phyloP scores from a whole-genome alignment of 35 echinoderm and acorn worm genomes.

The Ophioderma brevispina region DNA sequence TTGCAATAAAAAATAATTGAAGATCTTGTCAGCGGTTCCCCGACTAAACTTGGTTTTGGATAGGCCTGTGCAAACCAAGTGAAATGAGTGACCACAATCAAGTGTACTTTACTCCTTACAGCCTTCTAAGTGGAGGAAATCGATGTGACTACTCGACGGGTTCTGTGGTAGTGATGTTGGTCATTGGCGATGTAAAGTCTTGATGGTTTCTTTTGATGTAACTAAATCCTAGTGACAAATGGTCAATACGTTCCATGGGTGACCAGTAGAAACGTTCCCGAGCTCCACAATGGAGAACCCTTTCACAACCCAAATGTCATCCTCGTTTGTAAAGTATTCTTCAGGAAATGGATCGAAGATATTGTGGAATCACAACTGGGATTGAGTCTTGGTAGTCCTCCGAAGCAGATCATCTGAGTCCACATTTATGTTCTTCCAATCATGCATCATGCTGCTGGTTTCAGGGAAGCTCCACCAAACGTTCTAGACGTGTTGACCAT shows the following conservation, averaged over 20 bases:
- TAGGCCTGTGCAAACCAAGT: slow-evolving; percentile 54
- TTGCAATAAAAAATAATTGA: slow-evolving; percentile 39
- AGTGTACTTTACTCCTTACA: slow-evolving; percentile 56
- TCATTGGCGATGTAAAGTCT: slow-evolving; percentile 31
- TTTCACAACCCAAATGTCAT: slow-evolving; percentile 51
- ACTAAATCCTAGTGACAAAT: slow-evolving; percentile 27
- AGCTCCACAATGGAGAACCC: slow-evolving; percentile 35
- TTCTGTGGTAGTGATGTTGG: slow-evolving; percentile 33
- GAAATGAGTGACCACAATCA: slow-evolving; percentile 64
- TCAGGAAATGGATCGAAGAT: background rate
- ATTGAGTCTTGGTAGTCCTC: background rate
- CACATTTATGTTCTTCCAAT: slow-evolving; percentile 45
- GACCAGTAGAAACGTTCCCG: slow-evolving; percentile 76
- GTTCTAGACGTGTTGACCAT: slow-evolving; percentile 11
- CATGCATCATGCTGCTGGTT: slow-evolving; percentile 31
- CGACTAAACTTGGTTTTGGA: slow-evolving; percentile 29
- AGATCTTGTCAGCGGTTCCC: slow-evolving; percentile 61
- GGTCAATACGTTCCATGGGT: slow-evolving; percentile 47
- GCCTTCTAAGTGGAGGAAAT: slow-evolving; percentile 66
- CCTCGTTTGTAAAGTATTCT: slow-evolving; percentile 51
- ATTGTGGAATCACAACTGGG: slow-evolving; percentile 55
- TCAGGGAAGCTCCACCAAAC: background rate
- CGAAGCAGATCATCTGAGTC: slow-evolving; percentile 34
- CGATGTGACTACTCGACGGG: slow-evolving; percentile 61
- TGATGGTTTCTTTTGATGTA: slow-evolving; percentile 48